phyloP scores from a whole-genome alignment of 1,140 invertebrate species.

The Dendrolimus kikuchii region DNA sequence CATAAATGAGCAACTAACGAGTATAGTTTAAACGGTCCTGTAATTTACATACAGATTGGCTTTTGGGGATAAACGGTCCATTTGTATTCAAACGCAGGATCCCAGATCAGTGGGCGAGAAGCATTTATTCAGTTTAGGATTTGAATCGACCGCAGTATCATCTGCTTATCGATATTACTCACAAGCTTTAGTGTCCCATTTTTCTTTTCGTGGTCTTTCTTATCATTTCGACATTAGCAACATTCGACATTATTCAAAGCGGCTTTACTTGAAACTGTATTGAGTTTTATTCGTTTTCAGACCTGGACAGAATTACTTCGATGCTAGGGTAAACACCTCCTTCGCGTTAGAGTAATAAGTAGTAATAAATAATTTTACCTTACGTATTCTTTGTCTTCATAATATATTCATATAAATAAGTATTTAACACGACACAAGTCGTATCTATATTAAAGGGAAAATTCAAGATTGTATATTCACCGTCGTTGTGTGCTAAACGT shows the following conservation, averaged over 20 bases:
- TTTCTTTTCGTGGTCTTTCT: not conserved
- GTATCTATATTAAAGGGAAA: too few relatives aligned
- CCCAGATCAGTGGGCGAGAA: conserved; percentile 53
- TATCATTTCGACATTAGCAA: not conserved
- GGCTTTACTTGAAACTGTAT: too few relatives aligned
- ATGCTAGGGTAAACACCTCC: too few relatives aligned
- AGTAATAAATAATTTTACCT: too few relatives aligned
- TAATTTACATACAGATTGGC: conserved; percentile 71
- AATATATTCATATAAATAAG: too few relatives aligned
- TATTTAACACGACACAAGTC: too few relatives aligned
- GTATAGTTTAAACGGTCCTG: conserved; percentile 65
- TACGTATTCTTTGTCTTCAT: too few relatives aligned
- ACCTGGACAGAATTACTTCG: too few relatives aligned
- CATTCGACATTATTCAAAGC: not conserved
- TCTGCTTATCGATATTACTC: conserved; percentile 39
- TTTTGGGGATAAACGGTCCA: conserved; percentile 67
- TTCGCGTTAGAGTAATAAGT: too few relatives aligned
- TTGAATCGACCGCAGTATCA: conserved; percentile 49
- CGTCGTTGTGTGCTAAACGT: too few relatives aligned
- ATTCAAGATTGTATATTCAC: too few relatives aligned
- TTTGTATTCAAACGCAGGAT: conserved; percentile 68
- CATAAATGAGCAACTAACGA: conserved; percentile 71
- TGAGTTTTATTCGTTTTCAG: too few relatives aligned
- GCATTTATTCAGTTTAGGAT: conserved; percentile 64
- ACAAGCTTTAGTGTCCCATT: conserved; percentile 6